phyloP scores from a whole-genome alignment of 2,797 vertebrate genomes.

The Sebastes minor region DNA sequence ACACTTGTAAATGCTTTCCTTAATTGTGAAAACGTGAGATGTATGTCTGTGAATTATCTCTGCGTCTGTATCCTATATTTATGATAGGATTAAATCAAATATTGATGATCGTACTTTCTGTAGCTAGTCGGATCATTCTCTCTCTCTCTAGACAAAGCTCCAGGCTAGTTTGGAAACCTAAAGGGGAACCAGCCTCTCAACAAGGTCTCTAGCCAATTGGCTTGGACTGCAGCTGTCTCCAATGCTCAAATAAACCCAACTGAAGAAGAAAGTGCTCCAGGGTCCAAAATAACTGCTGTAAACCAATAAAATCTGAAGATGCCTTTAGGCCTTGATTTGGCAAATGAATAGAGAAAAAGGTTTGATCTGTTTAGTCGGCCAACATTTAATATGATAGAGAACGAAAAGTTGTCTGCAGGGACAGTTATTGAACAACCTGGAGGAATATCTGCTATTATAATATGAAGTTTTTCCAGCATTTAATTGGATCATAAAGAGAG shows the following conservation, averaged over 20 bases:
- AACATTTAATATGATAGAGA: slow-evolving; percentile 2
- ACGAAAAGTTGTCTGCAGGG: not conserved
- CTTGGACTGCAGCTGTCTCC: slow-evolving; percentile 19
- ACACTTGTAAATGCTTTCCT: no score
- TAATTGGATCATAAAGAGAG: not conserved
- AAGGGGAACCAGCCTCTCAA: not conserved
- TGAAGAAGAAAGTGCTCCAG: slow-evolving; percentile 21
- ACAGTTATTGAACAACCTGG: not conserved
- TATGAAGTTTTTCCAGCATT: not conserved
- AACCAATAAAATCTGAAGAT: slow-evolving; percentile 29
- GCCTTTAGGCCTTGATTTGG: slow-evolving; percentile 30
- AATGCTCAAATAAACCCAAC: slow-evolving; percentile 5
- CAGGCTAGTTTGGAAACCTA: slow-evolving; percentile 16
- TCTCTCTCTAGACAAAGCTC: slow-evolving; percentile 4
- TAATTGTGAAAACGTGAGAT: no score
- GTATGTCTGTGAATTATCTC: not conserved
- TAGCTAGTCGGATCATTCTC: not conserved
- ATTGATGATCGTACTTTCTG: not conserved
- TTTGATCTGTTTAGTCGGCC: slow-evolving; percentile 12
- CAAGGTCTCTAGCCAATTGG: slow-evolving; percentile 14
- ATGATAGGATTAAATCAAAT: not conserved
- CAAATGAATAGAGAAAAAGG: slow-evolving; percentile 28
- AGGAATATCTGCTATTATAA: not conserved
- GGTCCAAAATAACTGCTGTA: slow-evolving; percentile 39
- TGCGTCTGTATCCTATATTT: not conserved